Percentiles rank a stretch among this genome's conserved stretches.
Conservation (phyloP, 1,140 invertebrate species). For the Musca domestica region DNA sequence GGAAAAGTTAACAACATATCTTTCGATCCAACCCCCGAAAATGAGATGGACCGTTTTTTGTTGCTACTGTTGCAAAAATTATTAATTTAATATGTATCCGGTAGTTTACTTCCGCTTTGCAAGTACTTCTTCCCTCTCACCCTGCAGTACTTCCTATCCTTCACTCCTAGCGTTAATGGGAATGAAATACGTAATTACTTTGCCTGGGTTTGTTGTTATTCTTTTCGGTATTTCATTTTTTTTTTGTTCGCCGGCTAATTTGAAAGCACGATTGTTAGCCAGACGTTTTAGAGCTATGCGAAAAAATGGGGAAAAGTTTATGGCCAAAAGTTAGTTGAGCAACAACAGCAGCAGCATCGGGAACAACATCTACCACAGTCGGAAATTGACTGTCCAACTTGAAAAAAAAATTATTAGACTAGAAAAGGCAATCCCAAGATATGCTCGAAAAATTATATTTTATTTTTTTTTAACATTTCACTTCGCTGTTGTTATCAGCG, state of each 20-base stretch:
- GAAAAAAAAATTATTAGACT: no score
- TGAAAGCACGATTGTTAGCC: conserved; percentile 12
- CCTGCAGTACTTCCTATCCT: not conserved
- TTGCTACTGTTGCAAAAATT: not conserved
- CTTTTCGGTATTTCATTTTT: not conserved
- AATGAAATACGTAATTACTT: conserved; percentile 2
- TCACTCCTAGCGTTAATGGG: not conserved
- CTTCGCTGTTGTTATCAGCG: no score
- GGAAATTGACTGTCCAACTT: not conserved
- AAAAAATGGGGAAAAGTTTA: not conserved
- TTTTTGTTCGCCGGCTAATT: conserved; percentile 13
- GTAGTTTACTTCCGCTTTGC: not conserved
- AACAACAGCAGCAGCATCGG: not conserved
- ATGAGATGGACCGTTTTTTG: no score
- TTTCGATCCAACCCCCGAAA: not conserved
- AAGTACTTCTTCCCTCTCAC: not conserved
- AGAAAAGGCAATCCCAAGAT: no score
- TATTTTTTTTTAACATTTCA: no score
- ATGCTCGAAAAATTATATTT: no score
- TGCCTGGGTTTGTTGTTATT: not conserved
- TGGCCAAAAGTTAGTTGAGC: conserved; percentile 7
- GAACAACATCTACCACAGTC: not conserved
- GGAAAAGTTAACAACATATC: not conserved
- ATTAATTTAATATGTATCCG: conserved; percentile 20
- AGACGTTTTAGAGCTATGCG: not conserved